Evolutionary conservation across 2,797 vertebrate species (phyloP), one percentile per base, ranked within the genome.

Genomic region (Myotis pilosus): DNA sequence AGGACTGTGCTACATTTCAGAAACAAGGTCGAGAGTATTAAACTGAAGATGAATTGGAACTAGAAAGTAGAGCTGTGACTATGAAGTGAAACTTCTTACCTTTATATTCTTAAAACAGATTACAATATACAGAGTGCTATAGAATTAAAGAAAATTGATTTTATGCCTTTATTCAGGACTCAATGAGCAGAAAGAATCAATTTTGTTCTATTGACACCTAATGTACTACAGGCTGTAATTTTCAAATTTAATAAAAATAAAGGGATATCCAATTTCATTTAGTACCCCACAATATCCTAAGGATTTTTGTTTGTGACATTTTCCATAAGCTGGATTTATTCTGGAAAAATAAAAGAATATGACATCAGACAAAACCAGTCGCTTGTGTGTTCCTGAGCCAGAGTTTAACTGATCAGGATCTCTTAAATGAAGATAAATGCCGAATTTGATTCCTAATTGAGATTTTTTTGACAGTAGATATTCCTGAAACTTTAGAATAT

Each of bases 201-300:
- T 64, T 41, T 62, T 87, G 12, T 47, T 93, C n/a, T 86, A 2
- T 75, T 38, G 75, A 87, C 44, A 89, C 55, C 55, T 82, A 75
- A 60, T 83, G 33, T 82, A 68, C 64, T 66, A 55, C 22, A 71
- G 30, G 57, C 76, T 87, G 44, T 87, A 85, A 81, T 71, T 69
- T 91, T 89, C 17, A 83, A 53, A 62, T 86, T 89, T 87, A 95
- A 80, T 81, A 80, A 83, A 94, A 94, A 84, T 79, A 90, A 88
- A 89, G 9, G 78, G 66, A 69, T 84, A 53, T 11, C 9, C 20
- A 51, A 0, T 94, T 41, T 53, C 33, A 22, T 33, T n/a, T 86
- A 49, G 28, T 87, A 15, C 6, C 20, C 28, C 23, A 64, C 20
- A 80, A 1, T 74, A 55, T 20, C 19, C 6, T 88, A 41, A 75